phyloP scores from a whole-genome alignment of 2,888 invertebrate genomes.

The Phasia obesa region DNA sequence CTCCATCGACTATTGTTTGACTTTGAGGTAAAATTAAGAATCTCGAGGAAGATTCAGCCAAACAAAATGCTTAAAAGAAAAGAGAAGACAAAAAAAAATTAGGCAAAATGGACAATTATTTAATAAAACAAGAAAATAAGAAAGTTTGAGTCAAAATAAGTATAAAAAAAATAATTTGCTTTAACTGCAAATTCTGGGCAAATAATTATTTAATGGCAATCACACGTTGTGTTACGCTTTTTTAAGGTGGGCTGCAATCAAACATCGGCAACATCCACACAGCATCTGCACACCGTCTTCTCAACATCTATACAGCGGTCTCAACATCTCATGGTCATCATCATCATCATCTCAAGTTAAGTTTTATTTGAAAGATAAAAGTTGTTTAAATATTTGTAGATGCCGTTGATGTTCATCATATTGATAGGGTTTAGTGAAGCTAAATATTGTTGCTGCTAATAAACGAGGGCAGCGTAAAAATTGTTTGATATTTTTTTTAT shows the following conservation, averaged over 20 bases:
- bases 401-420: conserved; percentile 28
- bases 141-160: too few relatives aligned
- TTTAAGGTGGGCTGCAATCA: conserved; percentile 47
- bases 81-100: conserved; percentile 14
- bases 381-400: conserved; percentile 32
- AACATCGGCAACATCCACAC: conserved; percentile 12
- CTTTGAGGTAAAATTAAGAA: conserved; percentile 80
- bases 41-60: conserved; percentile 76
- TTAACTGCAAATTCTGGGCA: conserved; percentile 49
- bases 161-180: conserved; percentile 17
- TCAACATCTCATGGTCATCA: conserved; percentile 7
- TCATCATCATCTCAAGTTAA: conserved; percentile 20
- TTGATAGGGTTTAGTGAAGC: conserved; percentile 26
- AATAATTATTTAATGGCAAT: conserved; percentile 69
- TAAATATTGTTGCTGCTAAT: conserved; percentile 8
- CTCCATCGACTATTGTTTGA: conserved; percentile 80
- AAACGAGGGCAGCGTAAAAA: conserved; percentile 15
- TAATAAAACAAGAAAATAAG: conserved; percentile 39
- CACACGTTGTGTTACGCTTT: conserved; percentile 57
- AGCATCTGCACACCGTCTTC: conserved; percentile 16
- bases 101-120: conserved; percentile 7
- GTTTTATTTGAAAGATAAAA: conserved; percentile 2
- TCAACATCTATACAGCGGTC: neutral
- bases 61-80: conserved; percentile 71
- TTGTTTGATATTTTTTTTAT: neutral